A percentile compares a stretch with the other conserved stretches of the same genome.
These are phyloP conservation scores for Paradoxurus hermaphroditus DNA, from an alignment of 2,113 vertebrate species.

Conservation along the genomic window DNA sequence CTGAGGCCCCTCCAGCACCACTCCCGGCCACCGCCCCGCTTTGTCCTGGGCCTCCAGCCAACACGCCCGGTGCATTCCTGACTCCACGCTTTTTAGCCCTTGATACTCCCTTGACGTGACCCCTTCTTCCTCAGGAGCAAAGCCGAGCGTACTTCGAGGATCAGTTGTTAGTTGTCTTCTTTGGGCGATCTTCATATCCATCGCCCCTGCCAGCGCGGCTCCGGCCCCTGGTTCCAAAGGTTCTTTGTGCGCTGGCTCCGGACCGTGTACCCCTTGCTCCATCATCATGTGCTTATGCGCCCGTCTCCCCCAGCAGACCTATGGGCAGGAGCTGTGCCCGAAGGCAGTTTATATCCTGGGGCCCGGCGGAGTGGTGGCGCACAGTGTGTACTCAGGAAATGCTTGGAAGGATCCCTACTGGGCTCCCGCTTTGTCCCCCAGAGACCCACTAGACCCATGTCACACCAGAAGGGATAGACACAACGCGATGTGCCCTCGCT, in stretches of 20 bases:
- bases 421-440: background rate
- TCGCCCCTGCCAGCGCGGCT: background rate
- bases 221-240: background rate
- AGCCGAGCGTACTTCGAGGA: background rate
- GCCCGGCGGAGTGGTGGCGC: background rate
- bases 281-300: background rate
- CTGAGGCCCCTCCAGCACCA: too few species aligned
- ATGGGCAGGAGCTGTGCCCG: background rate
- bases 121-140: background rate
- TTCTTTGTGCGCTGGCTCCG: background rate
- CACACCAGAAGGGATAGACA: background rate
- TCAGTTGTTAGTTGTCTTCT: background rate
- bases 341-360: background rate
- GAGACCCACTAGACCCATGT: background rate
- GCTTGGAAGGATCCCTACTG: background rate
- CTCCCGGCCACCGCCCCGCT: background rate
- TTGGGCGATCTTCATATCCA: too few species aligned
- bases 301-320: background rate
- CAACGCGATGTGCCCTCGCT: background rate
- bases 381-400: background rate
- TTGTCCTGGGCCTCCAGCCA: too few species aligned
- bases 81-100: background rate
- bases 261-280: accelerated
- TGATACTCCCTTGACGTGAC: background rate
- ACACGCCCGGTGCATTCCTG: background rate